A percentile compares a stretch with the other conserved stretches of the same genome.
phyloP scores from a whole-genome alignment of 2,888 invertebrate species.

The Agriotes lineatus region DNA sequence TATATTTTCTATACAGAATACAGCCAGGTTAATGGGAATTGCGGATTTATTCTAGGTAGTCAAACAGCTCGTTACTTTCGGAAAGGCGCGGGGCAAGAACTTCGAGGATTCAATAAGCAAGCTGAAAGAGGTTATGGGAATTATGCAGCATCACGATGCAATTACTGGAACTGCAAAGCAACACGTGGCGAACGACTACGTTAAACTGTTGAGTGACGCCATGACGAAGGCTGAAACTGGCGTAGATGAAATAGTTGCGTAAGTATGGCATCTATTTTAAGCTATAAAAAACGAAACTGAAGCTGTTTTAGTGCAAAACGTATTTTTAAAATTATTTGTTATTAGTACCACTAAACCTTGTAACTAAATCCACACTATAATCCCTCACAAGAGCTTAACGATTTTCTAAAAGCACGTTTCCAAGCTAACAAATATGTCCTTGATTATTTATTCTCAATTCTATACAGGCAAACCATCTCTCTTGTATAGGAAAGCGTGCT shows the following conservation, averaged over 20 bases:
- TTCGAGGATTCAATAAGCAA: constrained; percentile 68
- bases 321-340: too few species aligned
- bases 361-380: too few species aligned
- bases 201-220: constrained; percentile 78
- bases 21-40: too few species aligned
- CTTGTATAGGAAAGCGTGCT: too few species aligned
- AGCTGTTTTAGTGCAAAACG: too few species aligned
- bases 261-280: constrained; percentile 20
- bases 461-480: too few species aligned
- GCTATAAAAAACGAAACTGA: neutral
- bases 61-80: constrained; percentile 76
- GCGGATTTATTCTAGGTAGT: constrained; percentile 71
- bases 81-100: constrained; percentile 65
- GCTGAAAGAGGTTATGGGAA: constrained; percentile 78
- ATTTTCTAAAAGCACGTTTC: too few species aligned
- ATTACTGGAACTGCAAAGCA: constrained; percentile 62
- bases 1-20: constrained; percentile 3
- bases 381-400: too few species aligned
- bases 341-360: too few species aligned
- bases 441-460: too few species aligned
- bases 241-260: constrained; percentile 53
- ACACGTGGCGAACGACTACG: constrained; percentile 76
- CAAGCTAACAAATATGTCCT: too few species aligned
- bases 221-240: constrained; percentile 65
- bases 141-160: constrained; percentile 92